Evolutionary conservation across 1,140 invertebrate species (phyloP).

Genomic region (Hyles euphorbiae): DNA sequence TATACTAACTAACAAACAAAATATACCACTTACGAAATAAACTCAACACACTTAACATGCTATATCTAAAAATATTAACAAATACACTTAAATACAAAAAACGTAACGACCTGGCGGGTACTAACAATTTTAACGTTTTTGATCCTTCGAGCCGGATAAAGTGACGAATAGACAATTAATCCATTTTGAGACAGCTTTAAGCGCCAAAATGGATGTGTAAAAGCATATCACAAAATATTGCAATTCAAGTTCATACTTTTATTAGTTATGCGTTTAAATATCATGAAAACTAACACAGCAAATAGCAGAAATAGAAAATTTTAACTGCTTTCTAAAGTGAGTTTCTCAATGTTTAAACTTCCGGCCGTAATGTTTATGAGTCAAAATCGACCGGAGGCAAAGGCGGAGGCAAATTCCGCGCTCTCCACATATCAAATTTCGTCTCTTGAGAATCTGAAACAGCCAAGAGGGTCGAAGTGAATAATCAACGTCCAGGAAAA

Average conservation of each 20-base stretch:
- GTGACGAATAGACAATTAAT: too few species aligned
- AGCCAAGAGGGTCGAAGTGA: too few species aligned
- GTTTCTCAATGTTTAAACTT: background rate
- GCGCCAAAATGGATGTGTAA: too few species aligned
- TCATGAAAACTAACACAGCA: too few species aligned
- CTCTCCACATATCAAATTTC: conserved; percentile 21
- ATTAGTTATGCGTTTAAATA: too few species aligned
- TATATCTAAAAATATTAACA: conserved; percentile 26
- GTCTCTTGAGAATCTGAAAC: conserved; percentile 31
- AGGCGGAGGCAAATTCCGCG: conserved; percentile 19
- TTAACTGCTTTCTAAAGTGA: too few species aligned
- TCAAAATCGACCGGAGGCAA: conserved; percentile 33
- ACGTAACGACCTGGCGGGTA: background rate
- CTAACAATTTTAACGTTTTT: background rate
- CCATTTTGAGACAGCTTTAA: too few species aligned
- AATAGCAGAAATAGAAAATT: too few species aligned
- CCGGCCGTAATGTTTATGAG: background rate
- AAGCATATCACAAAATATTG: too few species aligned
- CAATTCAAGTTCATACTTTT: too few species aligned
- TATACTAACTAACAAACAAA: conserved; percentile 17
- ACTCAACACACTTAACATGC: conserved; percentile 21
- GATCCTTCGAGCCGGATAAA: background rate
- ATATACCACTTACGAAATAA: conserved; percentile 31
- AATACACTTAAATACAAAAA: conserved; percentile 19
- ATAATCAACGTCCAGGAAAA: too few species aligned